phyloP scores from a whole-genome alignment of 1,140 invertebrate genomes.

The Drosophila pectinifera region DNA sequence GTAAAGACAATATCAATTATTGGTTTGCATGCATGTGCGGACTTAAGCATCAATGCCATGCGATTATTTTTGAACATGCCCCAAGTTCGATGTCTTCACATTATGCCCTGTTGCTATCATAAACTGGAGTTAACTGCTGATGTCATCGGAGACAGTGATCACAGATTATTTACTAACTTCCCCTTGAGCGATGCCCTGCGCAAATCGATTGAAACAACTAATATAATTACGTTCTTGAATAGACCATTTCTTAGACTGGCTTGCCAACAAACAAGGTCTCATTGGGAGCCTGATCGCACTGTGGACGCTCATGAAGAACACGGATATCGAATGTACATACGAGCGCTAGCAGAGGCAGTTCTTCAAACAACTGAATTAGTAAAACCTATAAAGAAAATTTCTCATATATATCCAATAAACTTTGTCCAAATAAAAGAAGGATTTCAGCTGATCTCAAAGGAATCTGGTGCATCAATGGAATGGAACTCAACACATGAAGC shows the following conservation, averaged over 20 bases:
- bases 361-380: slow-evolving; percentile 38
- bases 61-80: slow-evolving; percentile 89
- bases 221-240: slow-evolving; percentile 84
- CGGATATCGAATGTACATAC: slow-evolving; percentile 69
- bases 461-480: slow-evolving; percentile 1
- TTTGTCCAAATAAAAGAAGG: slow-evolving; percentile 27
- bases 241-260: slow-evolving; percentile 89
- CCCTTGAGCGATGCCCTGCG: slow-evolving; percentile 86
- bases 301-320: slow-evolving; percentile 39
- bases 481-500: slow-evolving; percentile 50
- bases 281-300: slow-evolving; percentile 49
- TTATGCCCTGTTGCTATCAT: slow-evolving; percentile 95
- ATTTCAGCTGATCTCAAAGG: slow-evolving; percentile 31
- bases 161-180: slow-evolving; percentile 87
- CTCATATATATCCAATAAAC: background rate
- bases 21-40: slow-evolving; percentile 93
- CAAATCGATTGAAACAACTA: background rate
- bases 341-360: slow-evolving; percentile 60
- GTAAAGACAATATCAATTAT: slow-evolving; percentile 83
- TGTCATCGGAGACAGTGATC: background rate
- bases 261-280: slow-evolving; percentile 77
- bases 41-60: slow-evolving; percentile 90
- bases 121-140: slow-evolving; percentile 86
- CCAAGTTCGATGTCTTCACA: slow-evolving; percentile 87
- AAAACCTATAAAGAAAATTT: slow-evolving; percentile 6